Evolutionary conservation across 64 coral and sea anemone genomes (phyloP).

Genomic region (Montipora cactus): DNA sequence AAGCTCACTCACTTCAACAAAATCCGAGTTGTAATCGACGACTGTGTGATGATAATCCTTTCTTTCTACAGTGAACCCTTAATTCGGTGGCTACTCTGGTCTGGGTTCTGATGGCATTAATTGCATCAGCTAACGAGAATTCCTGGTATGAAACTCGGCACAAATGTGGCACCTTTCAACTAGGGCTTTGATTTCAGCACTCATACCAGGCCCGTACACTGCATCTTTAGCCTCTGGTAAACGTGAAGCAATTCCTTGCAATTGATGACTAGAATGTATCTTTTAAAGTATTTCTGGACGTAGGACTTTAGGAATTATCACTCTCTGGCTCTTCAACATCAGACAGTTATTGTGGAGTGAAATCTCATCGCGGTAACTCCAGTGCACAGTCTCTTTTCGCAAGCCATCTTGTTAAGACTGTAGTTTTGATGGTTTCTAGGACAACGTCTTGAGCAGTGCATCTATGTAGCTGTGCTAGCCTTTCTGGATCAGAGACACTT

Average conservation of each 20-base stretch:
- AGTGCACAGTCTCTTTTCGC: slow-evolving; percentile 63
- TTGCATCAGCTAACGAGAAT: slow-evolving; percentile 14
- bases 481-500: slow-evolving; percentile 41
- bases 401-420: slow-evolving; percentile 50
- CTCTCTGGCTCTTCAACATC: slow-evolving; percentile 77
- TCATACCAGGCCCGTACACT: slow-evolving; percentile 67
- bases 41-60: slow-evolving; percentile 52
- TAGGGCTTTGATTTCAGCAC: slow-evolving; percentile 50
- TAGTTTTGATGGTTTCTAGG: slow-evolving; percentile 22
- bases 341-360: slow-evolving; percentile 60
- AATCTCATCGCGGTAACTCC: slow-evolving; percentile 68
- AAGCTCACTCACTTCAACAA: slow-evolving; percentile 44
- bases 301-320: slow-evolving; percentile 63
- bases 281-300: slow-evolving; percentile 64
- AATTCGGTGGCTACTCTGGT: slow-evolving; percentile 40
- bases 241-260: slow-evolving; percentile 56
- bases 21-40: slow-evolving; percentile 79
- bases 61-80: slow-evolving; percentile 28
- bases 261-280: slow-evolving; percentile 69
- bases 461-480: slow-evolving; percentile 47
- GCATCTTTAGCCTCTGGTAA: slow-evolving; percentile 50
- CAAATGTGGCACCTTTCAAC: not conserved
- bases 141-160: not conserved
- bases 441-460: slow-evolving; percentile 14
- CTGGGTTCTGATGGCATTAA: not conserved